phyloP scores from a whole-genome alignment of 2,888 invertebrate genomes.

The Ypsolopha scabrella region DNA sequence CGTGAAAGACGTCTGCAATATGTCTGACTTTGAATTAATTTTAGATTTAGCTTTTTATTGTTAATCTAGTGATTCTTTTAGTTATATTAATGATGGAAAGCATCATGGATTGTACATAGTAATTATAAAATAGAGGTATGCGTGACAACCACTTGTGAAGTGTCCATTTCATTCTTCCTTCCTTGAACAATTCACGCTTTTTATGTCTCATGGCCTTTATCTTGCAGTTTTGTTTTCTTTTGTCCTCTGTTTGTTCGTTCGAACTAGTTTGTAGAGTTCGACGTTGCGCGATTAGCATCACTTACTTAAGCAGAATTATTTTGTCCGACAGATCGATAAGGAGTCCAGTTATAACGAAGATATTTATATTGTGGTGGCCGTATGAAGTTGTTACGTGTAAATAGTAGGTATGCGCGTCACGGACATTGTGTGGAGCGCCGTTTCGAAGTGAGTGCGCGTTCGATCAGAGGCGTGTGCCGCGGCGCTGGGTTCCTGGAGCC shows the following conservation, averaged over 20 bases:
- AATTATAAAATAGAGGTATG: constrained; percentile 43
- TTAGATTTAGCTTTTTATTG: constrained; percentile 53
- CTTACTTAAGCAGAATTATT: constrained; percentile 48
- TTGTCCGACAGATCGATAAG: constrained; percentile 65
- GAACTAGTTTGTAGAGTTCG: constrained; percentile 47
- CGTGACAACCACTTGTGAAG: constrained; percentile 22
- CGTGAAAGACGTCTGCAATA: constrained; percentile 59
- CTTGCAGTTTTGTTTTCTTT: constrained; percentile 66
- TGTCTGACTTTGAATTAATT: constrained; percentile 71
- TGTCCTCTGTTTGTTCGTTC: constrained; percentile 52
- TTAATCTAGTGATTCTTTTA: constrained; percentile 27
- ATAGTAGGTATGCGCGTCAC: constrained; percentile 56
- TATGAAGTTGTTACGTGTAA: constrained; percentile 44
- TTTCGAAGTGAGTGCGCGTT: constrained; percentile 37
- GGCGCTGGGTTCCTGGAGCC: neutral
- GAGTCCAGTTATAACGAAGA: constrained; percentile 46
- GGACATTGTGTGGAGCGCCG: constrained; percentile 40
- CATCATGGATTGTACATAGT: constrained; percentile 56
- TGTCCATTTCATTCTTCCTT: constrained; percentile 30
- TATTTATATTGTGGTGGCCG: constrained; percentile 49
- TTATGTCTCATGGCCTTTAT: constrained; percentile 69
- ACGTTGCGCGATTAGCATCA: constrained; percentile 31
- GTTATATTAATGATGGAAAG: constrained; percentile 31
- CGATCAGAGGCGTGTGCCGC: constrained; percentile 14
- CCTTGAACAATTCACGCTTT: constrained; percentile 40